Conservation (phyloP, 2,888 invertebrate genomes). For the Neria commutata region DNA sequence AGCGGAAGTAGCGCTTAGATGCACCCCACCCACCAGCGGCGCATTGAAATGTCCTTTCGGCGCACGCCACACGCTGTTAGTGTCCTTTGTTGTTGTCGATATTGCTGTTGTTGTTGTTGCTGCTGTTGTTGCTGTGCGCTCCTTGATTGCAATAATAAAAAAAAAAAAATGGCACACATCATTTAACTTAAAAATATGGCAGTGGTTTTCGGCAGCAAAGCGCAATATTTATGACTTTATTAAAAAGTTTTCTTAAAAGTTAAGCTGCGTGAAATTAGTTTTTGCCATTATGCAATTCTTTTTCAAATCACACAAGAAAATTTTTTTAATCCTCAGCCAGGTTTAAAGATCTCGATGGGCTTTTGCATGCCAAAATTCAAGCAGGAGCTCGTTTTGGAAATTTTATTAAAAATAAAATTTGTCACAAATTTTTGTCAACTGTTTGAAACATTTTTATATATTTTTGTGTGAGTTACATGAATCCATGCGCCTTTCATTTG, state of each 20-base stretch:
- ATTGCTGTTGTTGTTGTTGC: neutral
- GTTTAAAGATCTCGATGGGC: too few relatives aligned
- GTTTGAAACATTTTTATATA: too few relatives aligned
- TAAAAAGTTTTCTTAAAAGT: neutral
- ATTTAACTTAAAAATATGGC: conserved; percentile 36
- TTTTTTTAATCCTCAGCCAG: too few relatives aligned
- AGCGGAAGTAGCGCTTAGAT: neutral
- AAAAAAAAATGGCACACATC: conserved; percentile 50
- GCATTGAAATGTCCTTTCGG: too few relatives aligned
- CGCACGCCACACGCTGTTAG: neutral
- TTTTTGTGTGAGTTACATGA: too few relatives aligned
- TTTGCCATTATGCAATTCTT: too few relatives aligned
- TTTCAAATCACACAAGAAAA: too few relatives aligned
- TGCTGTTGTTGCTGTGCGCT: neutral
- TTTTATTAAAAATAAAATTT: too few relatives aligned
- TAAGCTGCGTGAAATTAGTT: neutral
- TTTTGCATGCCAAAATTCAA: too few relatives aligned
- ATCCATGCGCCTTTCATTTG: too few relatives aligned
- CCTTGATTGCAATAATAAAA: conserved; percentile 25
- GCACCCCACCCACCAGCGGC: neutral
- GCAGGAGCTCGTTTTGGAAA: too few relatives aligned
- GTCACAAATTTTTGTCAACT: too few relatives aligned
- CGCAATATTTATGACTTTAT: neutral
- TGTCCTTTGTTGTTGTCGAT: neutral
- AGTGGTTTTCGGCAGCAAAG: neutral